phyloP scores from a whole-genome alignment of 1,140 invertebrate genomes.

The Trichomalopsis sarcophagae region DNA sequence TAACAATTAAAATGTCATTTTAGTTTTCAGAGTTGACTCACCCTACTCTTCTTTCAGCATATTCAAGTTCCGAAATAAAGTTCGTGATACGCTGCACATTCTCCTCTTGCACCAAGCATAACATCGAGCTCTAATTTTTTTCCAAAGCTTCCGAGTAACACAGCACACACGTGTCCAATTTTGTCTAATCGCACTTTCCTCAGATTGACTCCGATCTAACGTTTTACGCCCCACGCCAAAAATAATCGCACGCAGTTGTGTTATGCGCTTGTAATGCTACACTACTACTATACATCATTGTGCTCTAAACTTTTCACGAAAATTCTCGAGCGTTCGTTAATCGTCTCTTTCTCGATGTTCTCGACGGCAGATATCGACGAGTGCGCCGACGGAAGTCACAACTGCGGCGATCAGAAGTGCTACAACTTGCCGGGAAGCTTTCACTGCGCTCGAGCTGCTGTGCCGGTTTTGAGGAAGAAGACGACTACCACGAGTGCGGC shows the following conservation, averaged over 20 bases:
- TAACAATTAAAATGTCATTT: conserved; percentile 12
- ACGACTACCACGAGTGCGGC: neutral
- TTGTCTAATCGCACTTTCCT: neutral
- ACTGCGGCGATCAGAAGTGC: conserved; percentile 72
- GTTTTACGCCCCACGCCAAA: neutral
- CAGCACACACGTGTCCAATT: neutral
- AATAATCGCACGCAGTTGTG: conserved; percentile 8
- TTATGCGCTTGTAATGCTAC: too few species aligned
- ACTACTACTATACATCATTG: too few species aligned
- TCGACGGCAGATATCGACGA: conserved; percentile 76
- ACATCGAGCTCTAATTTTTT: conserved; percentile 22
- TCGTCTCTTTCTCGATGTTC: neutral
- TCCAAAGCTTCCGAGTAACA: conserved; percentile 31
- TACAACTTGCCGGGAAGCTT: conserved; percentile 78
- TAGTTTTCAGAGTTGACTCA: conserved; percentile 38
- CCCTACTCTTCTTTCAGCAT: conserved; percentile 8
- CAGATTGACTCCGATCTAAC: neutral
- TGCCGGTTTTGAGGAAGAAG: conserved; percentile 61
- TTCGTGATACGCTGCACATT: neutral
- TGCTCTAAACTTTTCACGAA: neutral
- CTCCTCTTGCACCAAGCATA: neutral
- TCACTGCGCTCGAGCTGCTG: conserved; percentile 73
- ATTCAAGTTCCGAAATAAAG: conserved; percentile 6
- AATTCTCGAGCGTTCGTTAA: neutral
- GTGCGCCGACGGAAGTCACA: conserved; percentile 66